Base-by-base conservation (phyloP, 2,888 invertebrate species). In the Macrosiphum euphorbiae region DNA sequence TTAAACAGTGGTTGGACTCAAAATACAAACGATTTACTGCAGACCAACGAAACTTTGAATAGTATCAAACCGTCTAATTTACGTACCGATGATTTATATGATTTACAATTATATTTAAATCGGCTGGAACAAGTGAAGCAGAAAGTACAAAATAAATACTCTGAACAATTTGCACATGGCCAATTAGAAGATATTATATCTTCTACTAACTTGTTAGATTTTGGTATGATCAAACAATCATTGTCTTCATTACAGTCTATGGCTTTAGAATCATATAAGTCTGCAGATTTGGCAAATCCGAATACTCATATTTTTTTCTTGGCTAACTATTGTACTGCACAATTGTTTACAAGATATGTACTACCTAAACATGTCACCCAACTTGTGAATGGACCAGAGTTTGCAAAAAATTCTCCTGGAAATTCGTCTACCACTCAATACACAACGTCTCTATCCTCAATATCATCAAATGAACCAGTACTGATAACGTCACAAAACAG, bases 321-420 rank as follows among this genome's bases (percentile, higher is more conserved):
- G 94, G 97, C 97, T 92, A 98, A 98, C 95, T 98, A 97, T 95
- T 98, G 98, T 96, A 97, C 97, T 96, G 97, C 97, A 41, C 97
- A 97, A 95, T 95, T 97, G 94, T 97, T 90, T 87, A 94, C 94
- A 52, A 90, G 90, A 41, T 94, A 94, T 50, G 85, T 94, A 94
- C 24, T 94, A 85, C 94, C 94, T 67, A 94, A 94, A 94, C 94
- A 94, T 35, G 52, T 94, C 47, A 67, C 94, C 24, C 94, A 90
- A 90, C 86, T 94, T 50, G 84, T 93, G 35, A 94, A 90, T 67
- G 86, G 90, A 50, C 86, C 67, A 41, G 94, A 94, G 24, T 94
- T 86, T n/a, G 7, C 86, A 7, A 94, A 90, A 87, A 90, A 90
- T 67, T 94, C 94, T 87, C 94, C 94, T 41, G 90, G 94, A 1